Conservation (phyloP, 2,888 invertebrate species). For the Folsomia manolachei region DNA sequence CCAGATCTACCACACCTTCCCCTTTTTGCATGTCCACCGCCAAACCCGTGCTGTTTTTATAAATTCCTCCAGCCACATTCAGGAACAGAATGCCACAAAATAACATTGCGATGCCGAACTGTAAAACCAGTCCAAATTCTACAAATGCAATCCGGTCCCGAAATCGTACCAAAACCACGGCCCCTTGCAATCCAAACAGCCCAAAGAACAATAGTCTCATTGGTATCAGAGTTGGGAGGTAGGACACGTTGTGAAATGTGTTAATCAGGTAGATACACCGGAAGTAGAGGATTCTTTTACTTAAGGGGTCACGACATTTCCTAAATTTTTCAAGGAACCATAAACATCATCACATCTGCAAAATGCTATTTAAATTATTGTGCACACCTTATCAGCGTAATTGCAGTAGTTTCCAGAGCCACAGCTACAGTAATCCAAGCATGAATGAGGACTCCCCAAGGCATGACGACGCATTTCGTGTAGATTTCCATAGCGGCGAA, state of each 20-base stretch:
- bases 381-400: neutral
- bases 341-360: too few relatives aligned
- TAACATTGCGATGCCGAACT: neutral
- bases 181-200: neutral
- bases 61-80: neutral
- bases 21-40: neutral
- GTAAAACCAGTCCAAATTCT: neutral
- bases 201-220: neutral
- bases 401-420: neutral
- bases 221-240: neutral
- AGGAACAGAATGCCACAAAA: neutral
- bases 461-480: neutral
- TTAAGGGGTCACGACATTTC: neutral
- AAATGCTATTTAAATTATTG: too few relatives aligned
- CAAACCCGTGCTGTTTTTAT: neutral
- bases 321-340: too few relatives aligned
- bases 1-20: neutral
- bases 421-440: neutral
- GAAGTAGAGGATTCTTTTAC: neutral
- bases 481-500: neutral
- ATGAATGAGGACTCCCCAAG: neutral
- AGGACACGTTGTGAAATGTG: neutral
- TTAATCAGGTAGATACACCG: neutral
- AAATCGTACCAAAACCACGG: neutral
- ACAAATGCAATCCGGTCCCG: neutral